Evolutionary conservation across 2,888 invertebrate species (phyloP).

Genomic region (Scaptomyza tumidula): DNA sequence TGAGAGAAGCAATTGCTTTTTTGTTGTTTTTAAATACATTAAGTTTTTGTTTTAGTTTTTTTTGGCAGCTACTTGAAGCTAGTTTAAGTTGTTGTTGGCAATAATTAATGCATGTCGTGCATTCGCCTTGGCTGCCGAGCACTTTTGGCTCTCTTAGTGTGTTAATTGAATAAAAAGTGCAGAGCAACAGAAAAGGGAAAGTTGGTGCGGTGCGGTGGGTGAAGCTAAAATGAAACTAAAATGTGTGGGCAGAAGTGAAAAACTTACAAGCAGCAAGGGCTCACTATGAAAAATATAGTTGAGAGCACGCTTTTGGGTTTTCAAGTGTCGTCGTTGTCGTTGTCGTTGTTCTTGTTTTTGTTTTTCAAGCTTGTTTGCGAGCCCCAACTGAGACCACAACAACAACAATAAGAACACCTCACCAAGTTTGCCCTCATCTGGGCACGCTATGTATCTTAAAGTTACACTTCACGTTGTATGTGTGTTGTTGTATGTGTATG

Average conservation of each 20-base stretch:
- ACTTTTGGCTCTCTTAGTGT: too few relatives aligned
- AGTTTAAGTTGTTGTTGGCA: slow-evolving; percentile 47
- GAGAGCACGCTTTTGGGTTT: slow-evolving; percentile 36
- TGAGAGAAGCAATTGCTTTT: background rate
- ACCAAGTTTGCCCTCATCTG: slow-evolving; percentile 23
- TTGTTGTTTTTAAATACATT: too few relatives aligned
- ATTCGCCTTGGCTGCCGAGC: slow-evolving; percentile 49
- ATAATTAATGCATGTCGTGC: slow-evolving; percentile 64
- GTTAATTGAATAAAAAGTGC: slow-evolving; percentile 74
- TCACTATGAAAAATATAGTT: slow-evolving; percentile 37
- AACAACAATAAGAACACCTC: background rate
- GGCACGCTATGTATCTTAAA: slow-evolving; percentile 37
- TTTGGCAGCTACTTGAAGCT: slow-evolving; percentile 22
- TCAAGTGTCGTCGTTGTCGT: slow-evolving; percentile 20
- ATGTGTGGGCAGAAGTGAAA: slow-evolving; percentile 3
- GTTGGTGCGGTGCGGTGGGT: background rate
- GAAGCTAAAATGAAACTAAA: background rate
- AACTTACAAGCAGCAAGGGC: slow-evolving; percentile 30
- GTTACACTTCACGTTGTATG: slow-evolving; percentile 31
- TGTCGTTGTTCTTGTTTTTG: background rate
- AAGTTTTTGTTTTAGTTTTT: too few relatives aligned
- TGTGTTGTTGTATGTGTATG: too few relatives aligned
- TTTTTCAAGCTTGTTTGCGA: slow-evolving; percentile 24
- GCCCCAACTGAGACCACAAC: slow-evolving; percentile 18
- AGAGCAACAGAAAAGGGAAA: slow-evolving; percentile 1